Evolutionary conservation across 1,140 invertebrate species (phyloP), one percentile per base, ranked within the genome.

Genomic region (Hyles vespertilio): DNA sequence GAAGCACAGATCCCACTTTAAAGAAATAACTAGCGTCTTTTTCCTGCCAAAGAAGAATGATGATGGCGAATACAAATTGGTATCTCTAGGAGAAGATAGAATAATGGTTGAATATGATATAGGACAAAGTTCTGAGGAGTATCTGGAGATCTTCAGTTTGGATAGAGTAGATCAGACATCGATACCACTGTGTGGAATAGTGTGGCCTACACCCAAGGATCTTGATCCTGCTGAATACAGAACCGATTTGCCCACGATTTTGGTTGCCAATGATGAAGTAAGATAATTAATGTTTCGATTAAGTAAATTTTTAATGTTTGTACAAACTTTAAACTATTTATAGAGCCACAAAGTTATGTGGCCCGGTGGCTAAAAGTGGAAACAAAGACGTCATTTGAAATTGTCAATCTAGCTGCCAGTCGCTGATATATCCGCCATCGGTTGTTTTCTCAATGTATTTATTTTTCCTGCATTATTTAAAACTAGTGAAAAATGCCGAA

Each of bases 71-170:
- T 89, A 88, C 33, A 88, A 89, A 32, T 70, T 94, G 0, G 77
- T 92, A 32, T 92, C 92, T 0, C 68, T 94, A n/a, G 92, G 92
- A 3, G 72, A 85, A 34, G 93, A 94, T 67, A 65, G 89, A n/a
- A n/a, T 56, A 12, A 75, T 95, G 79, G 91, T 94, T 10, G 93
- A 94, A 80, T 95, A 95, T 70, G 91, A 94, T 66, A 82, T 94
- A 45, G 87, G 89, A 9, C 79, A 86, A n/a, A 92, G 90, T 84
- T 89, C 70, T 11, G 73, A 82, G 22, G 76, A 74, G 32, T 78
- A 70, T 52, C 59, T 88, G 44, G 77, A 84, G 51, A 74, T 88
- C 1, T 52, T 70, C 3, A 84, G 84, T 47, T 62, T 69, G 76
- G 90, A 83, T 61, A 74, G 91, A 63, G 91, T 94, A 40, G 93